Base-by-base conservation (phyloP, 1,140 invertebrate genomes). In the Branchinecta lynchi region DNA sequence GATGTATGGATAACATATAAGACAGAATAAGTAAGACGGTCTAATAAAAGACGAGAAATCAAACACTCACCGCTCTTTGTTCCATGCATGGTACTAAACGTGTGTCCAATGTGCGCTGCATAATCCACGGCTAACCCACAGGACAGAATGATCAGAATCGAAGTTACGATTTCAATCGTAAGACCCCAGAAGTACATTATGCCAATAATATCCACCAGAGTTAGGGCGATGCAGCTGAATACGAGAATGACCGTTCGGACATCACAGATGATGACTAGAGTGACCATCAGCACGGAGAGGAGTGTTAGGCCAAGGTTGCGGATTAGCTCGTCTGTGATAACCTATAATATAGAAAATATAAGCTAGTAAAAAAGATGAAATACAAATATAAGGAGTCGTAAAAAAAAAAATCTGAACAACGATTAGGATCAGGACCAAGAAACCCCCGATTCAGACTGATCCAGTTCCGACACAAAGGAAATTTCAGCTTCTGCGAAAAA, bases 111-210 rank as follows among this genome's bases (percentile, higher is more conserved):
- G 72, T 85, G 83, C 7, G 82, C 82, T 0, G 83, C 80, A 72
- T 84, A 85, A 76, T 85, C 84, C 6, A 85, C 82, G 66, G 82
- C 80, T 21, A 84, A 73, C 45, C 83, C 83, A 65, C 81, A 72
- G 75, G 72, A 75, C n/a, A 81, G 73, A 8, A 81, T 78, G 43
- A 84, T 75, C 46, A 82, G 79, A 66, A 85, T 82, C 66, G 80
- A 81, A n/a, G 82, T 80, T 1, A 82, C 81, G 43, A 83, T 84
- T 72, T 85, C 83, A 67, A 85, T 78, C 8, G 82, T 81, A 20
- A 84, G 74, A 69, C 81, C 83, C 75, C 82, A 78, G 68, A 83
- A 80, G 72, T 84, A 77, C 79, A 84, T 80, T 6, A 79, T 78
- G 65, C 83, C 84, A 12, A 80, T 75, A 44, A 85, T 78, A 75